Conservation (phyloP, 2,113 vertebrate genomes). For the Oreochromis tanganicae region DNA sequence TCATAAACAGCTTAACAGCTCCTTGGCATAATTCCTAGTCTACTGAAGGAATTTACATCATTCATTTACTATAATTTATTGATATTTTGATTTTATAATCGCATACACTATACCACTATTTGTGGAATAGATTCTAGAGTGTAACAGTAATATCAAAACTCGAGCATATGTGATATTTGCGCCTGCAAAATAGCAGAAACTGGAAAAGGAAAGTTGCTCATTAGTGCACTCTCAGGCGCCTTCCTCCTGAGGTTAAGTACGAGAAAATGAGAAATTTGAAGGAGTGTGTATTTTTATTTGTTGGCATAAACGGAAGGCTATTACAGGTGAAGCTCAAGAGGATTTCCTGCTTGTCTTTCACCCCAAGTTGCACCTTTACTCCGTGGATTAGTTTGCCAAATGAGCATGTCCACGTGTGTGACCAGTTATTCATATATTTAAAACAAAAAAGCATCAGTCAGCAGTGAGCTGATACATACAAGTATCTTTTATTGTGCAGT, state of each 20-base stretch:
- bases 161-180: not conserved
- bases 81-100: not conserved
- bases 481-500: not conserved
- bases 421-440: not conserved
- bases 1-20: not conserved
- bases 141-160: not conserved
- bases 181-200: not conserved
- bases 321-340: not conserved
- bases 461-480: not conserved
- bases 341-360: not conserved
- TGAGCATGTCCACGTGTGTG: not conserved
- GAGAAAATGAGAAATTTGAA: not conserved
- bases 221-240: not conserved
- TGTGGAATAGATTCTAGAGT: not conserved
- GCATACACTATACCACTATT: not conserved
- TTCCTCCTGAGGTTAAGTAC: not conserved
- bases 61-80: not conserved
- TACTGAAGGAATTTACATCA: not conserved
- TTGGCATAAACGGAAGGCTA: not conserved
- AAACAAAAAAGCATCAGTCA: not conserved
- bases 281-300: not conserved
- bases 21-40: not conserved
- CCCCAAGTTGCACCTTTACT: not conserved
- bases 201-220: not conserved
- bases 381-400: not conserved